These are phyloP conservation scores for Chondrosia reniformis DNA, from an alignment of 37 sponge, comb jelly and placozoan species.

Conservation along the genomic window DNA sequence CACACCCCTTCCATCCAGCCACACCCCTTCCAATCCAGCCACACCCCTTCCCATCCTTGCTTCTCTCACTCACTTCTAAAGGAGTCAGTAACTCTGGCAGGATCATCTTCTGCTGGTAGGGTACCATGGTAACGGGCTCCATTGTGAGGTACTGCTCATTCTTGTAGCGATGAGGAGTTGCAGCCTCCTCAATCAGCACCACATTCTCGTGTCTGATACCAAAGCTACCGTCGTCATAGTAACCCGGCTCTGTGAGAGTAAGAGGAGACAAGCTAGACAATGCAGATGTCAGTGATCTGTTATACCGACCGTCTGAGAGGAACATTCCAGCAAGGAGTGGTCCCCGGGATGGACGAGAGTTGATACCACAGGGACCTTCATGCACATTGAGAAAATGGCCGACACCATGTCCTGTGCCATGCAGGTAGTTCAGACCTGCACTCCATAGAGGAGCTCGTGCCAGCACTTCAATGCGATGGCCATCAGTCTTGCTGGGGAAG, in stretches of 20 bases:
- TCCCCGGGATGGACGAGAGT: conserved; percentile 25
- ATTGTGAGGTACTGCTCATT: conserved; percentile 69
- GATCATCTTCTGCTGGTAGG: conserved; percentile 90
- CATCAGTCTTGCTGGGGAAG: conserved; percentile 83
- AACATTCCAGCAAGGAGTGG: conserved; percentile 75
- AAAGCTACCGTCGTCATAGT: conserved; percentile 90
- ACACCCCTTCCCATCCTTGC: too few relatives aligned
- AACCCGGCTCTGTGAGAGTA: conserved; percentile 95
- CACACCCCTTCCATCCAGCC: too few relatives aligned
- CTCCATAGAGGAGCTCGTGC: conserved; percentile 90
- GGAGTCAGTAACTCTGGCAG: conserved; percentile 59
- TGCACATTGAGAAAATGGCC: conserved; percentile 98
- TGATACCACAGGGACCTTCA: conserved; percentile 76
- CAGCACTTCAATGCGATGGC: conserved; percentile 68
- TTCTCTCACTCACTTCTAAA: conserved; percentile 69
- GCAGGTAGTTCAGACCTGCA: conserved; percentile 90
- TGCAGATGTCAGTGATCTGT: too few relatives aligned
- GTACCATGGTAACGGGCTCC: conserved; percentile 89
- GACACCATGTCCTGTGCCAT: conserved; percentile 99
- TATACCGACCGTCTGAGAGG: conserved; percentile 84
- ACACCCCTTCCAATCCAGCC: too few relatives aligned
- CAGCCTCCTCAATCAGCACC: conserved; percentile 14
- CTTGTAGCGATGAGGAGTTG: background rate
- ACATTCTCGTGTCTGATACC: conserved; percentile 96
- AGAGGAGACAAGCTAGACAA: background rate